A percentile compares a stretch with the other conserved stretches of the same genome.
phyloP scores from a whole-genome alignment of 2,888 invertebrate genomes.

The Amphiduros pacificus region DNA sequence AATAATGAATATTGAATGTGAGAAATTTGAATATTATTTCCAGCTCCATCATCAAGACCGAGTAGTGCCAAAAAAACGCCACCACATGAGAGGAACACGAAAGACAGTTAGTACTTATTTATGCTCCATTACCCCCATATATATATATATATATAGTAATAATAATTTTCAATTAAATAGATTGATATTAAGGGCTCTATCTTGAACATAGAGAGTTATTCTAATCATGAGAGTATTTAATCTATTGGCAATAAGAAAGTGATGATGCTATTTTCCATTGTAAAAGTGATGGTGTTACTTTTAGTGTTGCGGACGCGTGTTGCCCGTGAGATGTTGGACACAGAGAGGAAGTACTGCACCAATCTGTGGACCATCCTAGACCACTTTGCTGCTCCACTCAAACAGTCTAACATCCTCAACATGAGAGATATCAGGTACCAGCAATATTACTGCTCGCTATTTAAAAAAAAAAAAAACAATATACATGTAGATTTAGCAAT shows the following conservation, averaged over 20 bases:
- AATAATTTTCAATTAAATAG: too few relatives aligned
- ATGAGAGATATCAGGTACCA: conserved; percentile 48
- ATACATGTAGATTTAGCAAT: too few relatives aligned
- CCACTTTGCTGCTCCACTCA: conserved; percentile 57
- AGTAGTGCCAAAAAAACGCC: conserved; percentile 11
- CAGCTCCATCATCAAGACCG: neutral
- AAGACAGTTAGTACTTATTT: conserved; percentile 17
- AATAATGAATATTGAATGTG: too few relatives aligned
- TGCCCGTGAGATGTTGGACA: conserved; percentile 58
- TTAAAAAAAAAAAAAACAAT: too few relatives aligned
- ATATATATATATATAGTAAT: too few relatives aligned
- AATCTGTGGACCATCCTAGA: conserved; percentile 61
- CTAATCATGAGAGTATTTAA: neutral
- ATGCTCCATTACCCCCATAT: neutral
- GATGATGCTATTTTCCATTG: neutral
- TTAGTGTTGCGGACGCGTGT: conserved; percentile 37
- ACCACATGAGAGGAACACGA: conserved; percentile 26
- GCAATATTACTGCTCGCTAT: too few relatives aligned
- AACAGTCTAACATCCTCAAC: conserved; percentile 42
- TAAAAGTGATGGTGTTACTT: neutral
- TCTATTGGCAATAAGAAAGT: neutral
- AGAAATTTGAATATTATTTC: neutral
- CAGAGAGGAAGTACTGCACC: conserved; percentile 60
- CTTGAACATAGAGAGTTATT: neutral
- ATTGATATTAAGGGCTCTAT: too few relatives aligned